Conservation (phyloP, 2,797 vertebrate species). For the Tarsius wallacei region DNA sequence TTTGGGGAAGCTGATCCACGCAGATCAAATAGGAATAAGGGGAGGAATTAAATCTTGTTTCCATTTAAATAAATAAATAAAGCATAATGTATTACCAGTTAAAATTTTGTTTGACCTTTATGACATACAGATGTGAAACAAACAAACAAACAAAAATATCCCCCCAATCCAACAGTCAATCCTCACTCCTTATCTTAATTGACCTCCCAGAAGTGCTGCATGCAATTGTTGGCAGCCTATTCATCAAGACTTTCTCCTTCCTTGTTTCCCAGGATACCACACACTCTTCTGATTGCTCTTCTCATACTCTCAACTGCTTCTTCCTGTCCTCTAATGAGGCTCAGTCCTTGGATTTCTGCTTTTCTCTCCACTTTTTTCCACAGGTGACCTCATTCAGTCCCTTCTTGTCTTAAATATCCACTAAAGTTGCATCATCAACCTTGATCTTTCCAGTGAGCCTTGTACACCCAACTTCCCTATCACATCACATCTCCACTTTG, state of each 20-base stretch:
- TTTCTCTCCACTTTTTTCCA: background rate
- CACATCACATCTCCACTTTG: background rate
- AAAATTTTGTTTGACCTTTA: background rate
- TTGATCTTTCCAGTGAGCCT: background rate
- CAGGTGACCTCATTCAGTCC: background rate
- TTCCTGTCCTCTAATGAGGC: background rate
- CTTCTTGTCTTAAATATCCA: background rate
- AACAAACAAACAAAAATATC: background rate
- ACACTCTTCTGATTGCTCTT: background rate
- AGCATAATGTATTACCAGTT: background rate
- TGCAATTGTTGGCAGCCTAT: background rate
- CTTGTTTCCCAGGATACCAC: background rate
- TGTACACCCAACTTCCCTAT: background rate
- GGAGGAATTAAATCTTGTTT: background rate
- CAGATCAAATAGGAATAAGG: background rate
- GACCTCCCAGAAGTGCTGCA: background rate
- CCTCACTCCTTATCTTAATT: background rate
- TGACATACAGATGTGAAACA: background rate
- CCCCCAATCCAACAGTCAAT: background rate
- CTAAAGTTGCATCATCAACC: background rate
- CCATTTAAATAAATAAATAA: slow-evolving; percentile 5
- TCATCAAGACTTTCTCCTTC: background rate
- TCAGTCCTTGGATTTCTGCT: background rate
- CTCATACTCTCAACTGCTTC: background rate
- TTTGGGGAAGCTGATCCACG: background rate